Evolutionary conservation across 2,797 vertebrate genomes (phyloP), one percentile per base, ranked within the genome.

Genomic region (Acipenser ruthenus): DNA sequence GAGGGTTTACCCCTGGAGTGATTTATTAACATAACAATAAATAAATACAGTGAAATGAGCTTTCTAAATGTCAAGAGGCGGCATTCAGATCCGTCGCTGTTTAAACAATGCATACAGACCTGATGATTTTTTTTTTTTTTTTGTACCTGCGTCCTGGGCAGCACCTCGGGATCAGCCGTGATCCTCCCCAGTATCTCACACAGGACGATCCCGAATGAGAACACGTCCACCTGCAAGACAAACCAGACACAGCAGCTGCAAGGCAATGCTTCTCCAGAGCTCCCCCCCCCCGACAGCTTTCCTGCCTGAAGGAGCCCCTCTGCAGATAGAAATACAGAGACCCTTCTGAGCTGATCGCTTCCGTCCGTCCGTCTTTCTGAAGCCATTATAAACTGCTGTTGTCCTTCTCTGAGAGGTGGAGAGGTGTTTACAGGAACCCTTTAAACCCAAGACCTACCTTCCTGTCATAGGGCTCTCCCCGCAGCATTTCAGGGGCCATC

Each of bases 401-500:
- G 15, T 18, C 15, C 23, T 37, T 37, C 23, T 37, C 23, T 37
- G 23, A 37, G 23, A 37, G 23, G 23, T 3, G 23, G 23, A 37
- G 23, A 37, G 23, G 23, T 37, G 23, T 37, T 37, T 37, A 37
- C 23, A 37, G 23, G 2, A 37, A 37, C 23, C 23, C 23, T 37
- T 37, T 37, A 37, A 37, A 37, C 23, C 13, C 58, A 1, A 4
- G 55, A 4, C 47, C 1, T 76, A 93, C 93, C 88, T 94, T 94
- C 63, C 87, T 83, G 82, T 94, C 91, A 0, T 94, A 95, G 0
- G 86, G 93, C 69, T 95, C 93, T 50, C 93, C 93, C 0, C 92
- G 77, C 53, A 95, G 83, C 92, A 94, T 95, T 79, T 95, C 92
- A 0, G 93, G 92, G 6, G 92, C 93, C 92, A 95, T 95, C 93